A percentile compares a stretch with the other conserved stretches of the same genome.
These are phyloP conservation scores for Watersipora subatra DNA, from an alignment of 1,140 invertebrate genomes.

Conservation along the genomic window DNA sequence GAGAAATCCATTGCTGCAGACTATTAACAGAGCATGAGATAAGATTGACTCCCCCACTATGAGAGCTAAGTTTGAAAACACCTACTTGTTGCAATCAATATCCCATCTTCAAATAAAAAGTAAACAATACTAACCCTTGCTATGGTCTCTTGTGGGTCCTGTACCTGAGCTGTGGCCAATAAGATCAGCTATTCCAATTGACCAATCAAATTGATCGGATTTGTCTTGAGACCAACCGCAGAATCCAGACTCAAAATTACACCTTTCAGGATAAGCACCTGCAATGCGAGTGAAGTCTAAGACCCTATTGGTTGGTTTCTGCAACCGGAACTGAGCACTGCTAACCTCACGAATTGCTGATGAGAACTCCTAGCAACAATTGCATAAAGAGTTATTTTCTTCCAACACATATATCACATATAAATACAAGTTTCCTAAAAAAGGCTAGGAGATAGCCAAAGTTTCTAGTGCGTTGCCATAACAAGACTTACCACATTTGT, in stretches of 20 bases:
- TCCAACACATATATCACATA: no score
- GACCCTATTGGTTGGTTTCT: background rate
- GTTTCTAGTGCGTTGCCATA: no score
- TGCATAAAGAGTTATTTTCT: no score
- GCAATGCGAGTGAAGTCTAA: background rate
- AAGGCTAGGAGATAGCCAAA: no score
- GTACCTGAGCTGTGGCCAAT: slow-evolving; percentile 14
- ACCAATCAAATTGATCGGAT: slow-evolving; percentile 62
- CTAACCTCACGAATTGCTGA: background rate
- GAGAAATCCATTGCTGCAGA: no score
- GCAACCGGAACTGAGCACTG: background rate
- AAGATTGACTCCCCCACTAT: no score
- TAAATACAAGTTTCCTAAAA: no score
- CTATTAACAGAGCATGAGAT: no score
- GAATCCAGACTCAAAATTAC: slow-evolving; percentile 58
- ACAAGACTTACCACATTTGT: slow-evolving; percentile 14
- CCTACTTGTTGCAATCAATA: background rate
- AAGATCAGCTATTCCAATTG: slow-evolving; percentile 41
- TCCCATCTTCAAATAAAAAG: background rate
- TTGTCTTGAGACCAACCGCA: slow-evolving; percentile 62
- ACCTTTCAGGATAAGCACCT: slow-evolving; percentile 28
- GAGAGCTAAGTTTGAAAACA: no score
- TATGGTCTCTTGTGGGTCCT: slow-evolving; percentile 29
- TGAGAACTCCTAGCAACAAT: no score
- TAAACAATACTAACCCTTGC: slow-evolving; percentile 12